These are phyloP conservation scores for Corydoras maculifer DNA, from an alignment of 2,113 vertebrate species.

Conservation along the genomic window DNA sequence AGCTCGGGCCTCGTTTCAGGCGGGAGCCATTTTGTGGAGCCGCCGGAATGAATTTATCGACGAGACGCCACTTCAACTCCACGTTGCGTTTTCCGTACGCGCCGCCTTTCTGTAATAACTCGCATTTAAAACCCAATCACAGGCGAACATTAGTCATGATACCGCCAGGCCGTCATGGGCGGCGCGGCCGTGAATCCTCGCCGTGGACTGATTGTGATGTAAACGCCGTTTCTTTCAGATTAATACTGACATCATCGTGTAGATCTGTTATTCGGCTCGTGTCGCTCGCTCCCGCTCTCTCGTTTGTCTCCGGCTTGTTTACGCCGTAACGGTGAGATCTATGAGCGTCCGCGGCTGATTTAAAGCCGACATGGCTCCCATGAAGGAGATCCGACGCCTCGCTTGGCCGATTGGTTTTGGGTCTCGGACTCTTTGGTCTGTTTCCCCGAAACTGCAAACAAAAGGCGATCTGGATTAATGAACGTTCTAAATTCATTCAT, in stretches of 20 bases:
- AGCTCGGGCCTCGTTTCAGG: not conserved
- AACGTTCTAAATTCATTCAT: too few species aligned
- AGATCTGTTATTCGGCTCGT: not conserved
- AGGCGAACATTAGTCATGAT: not conserved
- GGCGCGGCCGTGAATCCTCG: not conserved
- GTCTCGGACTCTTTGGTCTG: too few species aligned
- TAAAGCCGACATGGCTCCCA: not conserved
- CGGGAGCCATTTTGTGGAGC: constrained; percentile 13
- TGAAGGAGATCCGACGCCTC: too few species aligned
- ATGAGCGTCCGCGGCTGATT: not conserved
- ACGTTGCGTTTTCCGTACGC: not conserved
- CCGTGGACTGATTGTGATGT: not conserved
- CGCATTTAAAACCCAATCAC: constrained; percentile 54
- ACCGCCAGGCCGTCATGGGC: constrained; percentile 45
- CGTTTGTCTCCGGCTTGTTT: not conserved
- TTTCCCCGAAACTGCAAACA: too few species aligned
- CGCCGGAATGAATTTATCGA: constrained; percentile 19
- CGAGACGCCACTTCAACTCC: constrained; percentile 30
- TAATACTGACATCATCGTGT: not conserved
- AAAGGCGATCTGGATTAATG: too few species aligned
- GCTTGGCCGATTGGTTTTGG: too few species aligned
- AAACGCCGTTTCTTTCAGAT: not conserved
- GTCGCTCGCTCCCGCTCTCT: not conserved
- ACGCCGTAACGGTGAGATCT: not conserved
- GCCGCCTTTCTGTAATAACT: constrained; percentile 56